A percentile compares a stretch with the other conserved stretches of the same genome.
These are phyloP conservation scores for Brachynemurus nebulosus DNA, from an alignment of 2,888 invertebrate species.

Conservation along the genomic window DNA sequence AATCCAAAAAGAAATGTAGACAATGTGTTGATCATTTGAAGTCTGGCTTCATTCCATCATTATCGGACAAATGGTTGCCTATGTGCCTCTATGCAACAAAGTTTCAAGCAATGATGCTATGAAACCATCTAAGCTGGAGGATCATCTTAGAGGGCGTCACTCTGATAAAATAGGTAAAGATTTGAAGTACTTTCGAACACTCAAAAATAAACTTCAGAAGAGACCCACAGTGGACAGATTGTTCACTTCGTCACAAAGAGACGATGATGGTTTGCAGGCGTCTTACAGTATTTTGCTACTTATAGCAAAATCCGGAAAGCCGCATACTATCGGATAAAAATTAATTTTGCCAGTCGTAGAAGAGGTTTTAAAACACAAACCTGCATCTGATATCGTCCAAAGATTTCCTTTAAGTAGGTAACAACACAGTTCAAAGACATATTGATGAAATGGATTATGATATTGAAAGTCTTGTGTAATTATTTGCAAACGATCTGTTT, in stretches of 20 bases:
- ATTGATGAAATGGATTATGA: slow-evolving; percentile 25
- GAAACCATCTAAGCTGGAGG: slow-evolving; percentile 21
- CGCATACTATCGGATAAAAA: slow-evolving; percentile 24
- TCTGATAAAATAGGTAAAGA: slow-evolving; percentile 20
- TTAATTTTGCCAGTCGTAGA: slow-evolving; percentile 24
- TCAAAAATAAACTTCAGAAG: slow-evolving; percentile 19
- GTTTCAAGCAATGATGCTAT: too few species aligned
- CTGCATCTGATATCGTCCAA: slow-evolving; percentile 21
- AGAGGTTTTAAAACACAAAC: slow-evolving; percentile 23
- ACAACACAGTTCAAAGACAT: slow-evolving; percentile 23
- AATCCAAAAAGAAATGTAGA: too few species aligned
- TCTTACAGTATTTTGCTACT: slow-evolving; percentile 21
- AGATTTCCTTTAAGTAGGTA: slow-evolving; percentile 25
- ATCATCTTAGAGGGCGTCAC: slow-evolving; percentile 22
- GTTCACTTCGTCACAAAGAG: slow-evolving; percentile 18
- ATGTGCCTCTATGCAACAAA: too few species aligned
- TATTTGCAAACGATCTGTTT: slow-evolving; percentile 24
- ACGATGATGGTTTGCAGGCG: slow-evolving; percentile 19
- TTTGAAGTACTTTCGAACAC: slow-evolving; percentile 20
- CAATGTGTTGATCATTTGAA: too few species aligned
- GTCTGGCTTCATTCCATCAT: too few species aligned
- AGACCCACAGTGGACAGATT: slow-evolving; percentile 17
- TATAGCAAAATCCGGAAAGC: slow-evolving; percentile 22
- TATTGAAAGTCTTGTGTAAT: slow-evolving; percentile 24
- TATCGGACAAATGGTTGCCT: too few species aligned